Conservation (phyloP, 2,888 invertebrate species). For the Hybos culiciformis region DNA sequence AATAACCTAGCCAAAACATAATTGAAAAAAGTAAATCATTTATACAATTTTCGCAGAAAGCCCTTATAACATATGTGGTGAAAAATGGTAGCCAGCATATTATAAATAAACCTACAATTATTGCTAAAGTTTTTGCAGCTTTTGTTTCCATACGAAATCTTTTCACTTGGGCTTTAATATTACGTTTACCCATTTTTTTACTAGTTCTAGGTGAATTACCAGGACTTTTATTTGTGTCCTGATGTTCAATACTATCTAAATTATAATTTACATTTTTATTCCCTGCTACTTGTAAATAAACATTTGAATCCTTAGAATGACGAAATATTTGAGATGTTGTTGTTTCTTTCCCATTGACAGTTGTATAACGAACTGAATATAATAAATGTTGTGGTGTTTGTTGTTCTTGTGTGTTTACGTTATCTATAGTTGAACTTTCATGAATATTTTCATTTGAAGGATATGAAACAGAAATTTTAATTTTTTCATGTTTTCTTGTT, state of each 20-base stretch:
- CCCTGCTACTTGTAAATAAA: slow-evolving; percentile 42
- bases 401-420: slow-evolving; percentile 20
- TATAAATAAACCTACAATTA: slow-evolving; percentile 94
- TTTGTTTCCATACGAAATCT: slow-evolving; percentile 91
- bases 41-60: slow-evolving; percentile 76
- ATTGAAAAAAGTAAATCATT: slow-evolving; percentile 75
- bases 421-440: slow-evolving; percentile 16
- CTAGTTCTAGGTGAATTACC: slow-evolving; percentile 27
- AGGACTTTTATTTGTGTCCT: slow-evolving; percentile 15
- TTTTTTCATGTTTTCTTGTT: slow-evolving; percentile 57
- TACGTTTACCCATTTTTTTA: slow-evolving; percentile 71
- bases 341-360: slow-evolving; percentile 48
- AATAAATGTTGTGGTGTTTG: slow-evolving; percentile 33
- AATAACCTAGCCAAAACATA: slow-evolving; percentile 94
- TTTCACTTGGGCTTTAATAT: slow-evolving; percentile 83
- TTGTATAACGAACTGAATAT: slow-evolving; percentile 56
- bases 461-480: slow-evolving; percentile 76
- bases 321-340: slow-evolving; percentile 40
- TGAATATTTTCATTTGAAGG: slow-evolving; percentile 61
- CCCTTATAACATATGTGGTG: slow-evolving; percentile 81
- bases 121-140: slow-evolving; percentile 90
- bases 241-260: background rate
- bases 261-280: no score
- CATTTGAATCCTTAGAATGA: slow-evolving; percentile 17
- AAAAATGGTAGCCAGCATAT: slow-evolving; percentile 96